These are phyloP conservation scores for Tethya wilhelma DNA, from an alignment of 37 sponge, comb jelly and placozoan species.

Conservation along the genomic window DNA sequence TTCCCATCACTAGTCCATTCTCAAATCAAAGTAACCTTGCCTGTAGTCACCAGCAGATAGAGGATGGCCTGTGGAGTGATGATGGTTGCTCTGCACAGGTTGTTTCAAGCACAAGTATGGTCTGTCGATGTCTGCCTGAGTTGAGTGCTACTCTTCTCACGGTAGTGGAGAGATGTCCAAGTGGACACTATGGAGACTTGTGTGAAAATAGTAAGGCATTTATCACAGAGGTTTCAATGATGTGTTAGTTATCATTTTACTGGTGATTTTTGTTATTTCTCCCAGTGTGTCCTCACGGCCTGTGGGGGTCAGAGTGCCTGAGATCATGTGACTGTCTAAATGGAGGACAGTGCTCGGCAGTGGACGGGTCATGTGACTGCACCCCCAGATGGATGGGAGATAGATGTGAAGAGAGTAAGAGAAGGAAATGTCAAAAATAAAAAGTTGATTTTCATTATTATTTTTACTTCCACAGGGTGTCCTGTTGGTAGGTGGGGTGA, in stretches of 20 bases:
- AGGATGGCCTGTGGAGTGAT: constrained; percentile 8
- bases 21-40: neutral
- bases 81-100: constrained; percentile 15
- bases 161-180: constrained; percentile 48
- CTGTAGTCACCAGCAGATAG: constrained; percentile 44
- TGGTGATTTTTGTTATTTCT: neutral
- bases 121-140: neutral
- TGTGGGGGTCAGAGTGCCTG: constrained; percentile 70
- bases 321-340: constrained; percentile 50
- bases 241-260: neutral
- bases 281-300: constrained; percentile 63
- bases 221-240: too few species aligned
- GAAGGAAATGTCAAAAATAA: neutral
- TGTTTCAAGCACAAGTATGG: neutral
- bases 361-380: constrained; percentile 73
- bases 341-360: constrained; percentile 58
- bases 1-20: constrained; percentile 14
- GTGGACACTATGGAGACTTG: constrained; percentile 65
- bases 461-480: constrained; percentile 17
- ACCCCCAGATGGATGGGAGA: constrained; percentile 70
- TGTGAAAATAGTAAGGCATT: neutral
- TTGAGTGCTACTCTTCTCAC: neutral
- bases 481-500: constrained; percentile 48
- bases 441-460: neutral
- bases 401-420: constrained; percentile 49